Conservation (phyloP, 2,888 invertebrate genomes). For the Trichopoda pennipes region DNA sequence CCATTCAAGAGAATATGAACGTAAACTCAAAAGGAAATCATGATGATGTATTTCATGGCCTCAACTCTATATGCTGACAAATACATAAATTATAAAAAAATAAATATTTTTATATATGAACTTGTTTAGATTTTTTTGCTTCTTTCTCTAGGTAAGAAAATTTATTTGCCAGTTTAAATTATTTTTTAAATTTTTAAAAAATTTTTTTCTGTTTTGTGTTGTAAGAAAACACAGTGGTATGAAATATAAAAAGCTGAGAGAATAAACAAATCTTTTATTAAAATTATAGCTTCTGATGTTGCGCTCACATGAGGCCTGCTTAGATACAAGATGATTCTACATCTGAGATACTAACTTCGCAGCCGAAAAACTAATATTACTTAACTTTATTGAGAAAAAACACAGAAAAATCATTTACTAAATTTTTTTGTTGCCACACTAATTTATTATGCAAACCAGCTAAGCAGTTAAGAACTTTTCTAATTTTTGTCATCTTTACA, state of each 20-base stretch:
- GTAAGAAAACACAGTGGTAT: neutral
- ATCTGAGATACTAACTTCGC: too few species aligned
- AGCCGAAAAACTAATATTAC: too few species aligned
- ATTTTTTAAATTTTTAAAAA: neutral
- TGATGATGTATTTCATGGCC: slow-evolving; percentile 58
- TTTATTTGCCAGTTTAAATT: slow-evolving; percentile 25
- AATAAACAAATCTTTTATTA: too few species aligned
- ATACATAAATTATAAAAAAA: slow-evolving; percentile 52
- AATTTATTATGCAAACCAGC: too few species aligned
- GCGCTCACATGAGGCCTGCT: too few species aligned
- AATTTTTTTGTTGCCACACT: too few species aligned
- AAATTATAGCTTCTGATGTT: too few species aligned
- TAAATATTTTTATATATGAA: slow-evolving; percentile 29
- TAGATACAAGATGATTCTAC: too few species aligned
- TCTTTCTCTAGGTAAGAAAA: slow-evolving; percentile 29
- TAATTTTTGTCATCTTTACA: neutral
- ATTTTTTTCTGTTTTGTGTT: too few species aligned
- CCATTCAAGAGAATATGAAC: slow-evolving; percentile 27
- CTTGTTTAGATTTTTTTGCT: slow-evolving; percentile 46
- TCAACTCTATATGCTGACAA: slow-evolving; percentile 45
- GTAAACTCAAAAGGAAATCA: slow-evolving; percentile 29
- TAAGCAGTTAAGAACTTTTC: neutral
- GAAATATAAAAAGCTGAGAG: neutral
- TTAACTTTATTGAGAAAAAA: too few species aligned
- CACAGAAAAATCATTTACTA: too few species aligned